Evolutionary conservation across 2,888 invertebrate genomes (phyloP), one percentile per base, ranked within the genome.

Genomic region (Drosophila vallismaia): DNA sequence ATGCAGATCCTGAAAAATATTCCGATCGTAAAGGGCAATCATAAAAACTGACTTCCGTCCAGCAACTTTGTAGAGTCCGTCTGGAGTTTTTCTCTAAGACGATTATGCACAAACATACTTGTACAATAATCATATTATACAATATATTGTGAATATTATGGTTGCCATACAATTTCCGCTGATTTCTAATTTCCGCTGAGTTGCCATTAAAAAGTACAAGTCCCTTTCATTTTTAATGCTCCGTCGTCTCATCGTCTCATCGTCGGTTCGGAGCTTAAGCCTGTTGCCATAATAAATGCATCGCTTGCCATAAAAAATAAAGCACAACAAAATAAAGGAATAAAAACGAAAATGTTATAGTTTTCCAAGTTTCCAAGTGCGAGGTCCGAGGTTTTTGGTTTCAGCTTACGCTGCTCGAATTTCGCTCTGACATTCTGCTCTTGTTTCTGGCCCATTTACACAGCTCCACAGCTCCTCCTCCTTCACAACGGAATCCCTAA

Each of bases 161-260:
- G 74, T 72, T 74, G 85, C 75, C 75, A 68, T 71, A 72, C 78
- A 75, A 74, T 83, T 79, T 84, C 84, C 84, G 86, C 69, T 71
- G 81, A 86, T 80, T 84, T 86, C 84, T 84, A 84, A 84, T 84
- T 84, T 84, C 84, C 84, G 86, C 76, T 70, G 75, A 75, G 74
- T 68, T 53, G 74, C 71, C 81, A 74, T 78, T 84, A 77, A 81
- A 84, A 81, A 42, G 40, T 42, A 19, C 14, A 42, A 42, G 40
- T 83, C 81, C 72, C 72, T 71, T 24, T 48, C 48, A 40, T 57
- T 77, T 81, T 83, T 72, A 80, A 83, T 80, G 76, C 55, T 48
- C 42, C 31, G 4, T 51, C 40, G 44, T 36, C 60, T 36, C 42
- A 14, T 42, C 66, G 51, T 56, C 60, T 10, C 38, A 7, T 36